Evolutionary conservation across 2,888 invertebrate species (phyloP).

Genomic region (Drosophila kuntzei): DNA sequence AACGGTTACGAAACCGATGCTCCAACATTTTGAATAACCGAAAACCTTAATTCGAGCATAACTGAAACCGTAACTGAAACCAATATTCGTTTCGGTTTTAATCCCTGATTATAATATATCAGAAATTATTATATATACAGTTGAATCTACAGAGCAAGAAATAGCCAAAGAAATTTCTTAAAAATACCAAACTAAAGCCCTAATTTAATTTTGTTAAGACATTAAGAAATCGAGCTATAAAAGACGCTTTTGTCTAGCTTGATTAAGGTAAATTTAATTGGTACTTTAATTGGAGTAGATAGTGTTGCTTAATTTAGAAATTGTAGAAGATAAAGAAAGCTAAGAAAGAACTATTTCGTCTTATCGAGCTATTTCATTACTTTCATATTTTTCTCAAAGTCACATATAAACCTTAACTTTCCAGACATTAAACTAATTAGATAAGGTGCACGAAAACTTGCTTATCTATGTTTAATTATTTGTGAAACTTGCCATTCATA

Average conservation of each 20-base stretch:
- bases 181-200: not conserved
- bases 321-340: not conserved
- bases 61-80: too few relatives aligned
- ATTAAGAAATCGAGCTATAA: not conserved
- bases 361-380: too few relatives aligned
- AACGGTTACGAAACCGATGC: too few relatives aligned
- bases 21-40: too few relatives aligned
- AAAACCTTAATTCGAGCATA: too few relatives aligned
- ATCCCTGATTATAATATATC: too few relatives aligned
- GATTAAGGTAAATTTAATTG: not conserved
- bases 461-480: conserved; percentile 11
- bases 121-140: not conserved
- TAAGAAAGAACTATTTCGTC: too few relatives aligned
- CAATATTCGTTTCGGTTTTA: too few relatives aligned
- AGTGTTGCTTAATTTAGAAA: not conserved
- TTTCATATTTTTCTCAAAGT: not conserved
- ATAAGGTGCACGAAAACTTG: conserved; percentile 1
- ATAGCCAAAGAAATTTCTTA: not conserved
- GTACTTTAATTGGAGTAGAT: not conserved
- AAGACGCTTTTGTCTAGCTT: not conserved
- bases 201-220: not conserved
- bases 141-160: not conserved
- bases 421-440: conserved; percentile 5
- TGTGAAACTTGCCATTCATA: not conserved
- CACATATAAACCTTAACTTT: not conserved